Percentiles rank a stretch among this genome's conserved stretches.
phyloP scores from a whole-genome alignment of 1,140 invertebrate genomes.

The Ooceraea biroi region DNA sequence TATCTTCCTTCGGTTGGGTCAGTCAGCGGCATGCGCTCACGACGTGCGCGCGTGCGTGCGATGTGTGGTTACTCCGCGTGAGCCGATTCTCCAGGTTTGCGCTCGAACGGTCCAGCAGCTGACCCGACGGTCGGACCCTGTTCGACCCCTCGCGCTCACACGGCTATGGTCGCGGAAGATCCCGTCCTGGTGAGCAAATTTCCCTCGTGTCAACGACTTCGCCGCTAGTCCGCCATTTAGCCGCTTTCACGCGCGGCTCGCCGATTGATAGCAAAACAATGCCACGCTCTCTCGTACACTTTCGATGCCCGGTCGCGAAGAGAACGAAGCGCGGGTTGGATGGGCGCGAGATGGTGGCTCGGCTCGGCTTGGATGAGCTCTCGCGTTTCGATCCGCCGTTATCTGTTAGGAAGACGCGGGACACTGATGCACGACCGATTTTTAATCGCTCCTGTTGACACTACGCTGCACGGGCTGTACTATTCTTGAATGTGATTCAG shows the following conservation, averaged over 20 bases:
- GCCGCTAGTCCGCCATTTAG: neutral
- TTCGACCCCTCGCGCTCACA: neutral
- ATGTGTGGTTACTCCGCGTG: neutral
- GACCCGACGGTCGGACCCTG: too few species aligned
- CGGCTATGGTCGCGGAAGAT: neutral
- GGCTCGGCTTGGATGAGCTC: neutral
- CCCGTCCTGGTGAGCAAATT: conserved; percentile 5
- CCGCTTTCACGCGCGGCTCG: neutral
- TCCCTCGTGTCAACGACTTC: too few species aligned
- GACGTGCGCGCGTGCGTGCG: neutral
- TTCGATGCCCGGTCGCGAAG: neutral
- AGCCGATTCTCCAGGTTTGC: neutral
- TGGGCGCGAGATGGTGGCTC: neutral
- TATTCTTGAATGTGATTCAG: conserved; percentile 52
- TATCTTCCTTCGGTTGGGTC: too few species aligned
- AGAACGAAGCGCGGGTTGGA: neutral
- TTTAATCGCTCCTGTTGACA: neutral
- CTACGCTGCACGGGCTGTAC: neutral
- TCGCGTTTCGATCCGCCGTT: neutral
- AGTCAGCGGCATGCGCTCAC: neutral
- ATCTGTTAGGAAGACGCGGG: neutral
- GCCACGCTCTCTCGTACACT: neutral
- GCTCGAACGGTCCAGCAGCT: neutral
- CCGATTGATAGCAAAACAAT: conserved; percentile 19
- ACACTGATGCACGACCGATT: neutral